Evolutionary conservation across 1,140 invertebrate genomes (phyloP), one percentile per base, ranked within the genome.

Genomic region (Papilio machaon): DNA sequence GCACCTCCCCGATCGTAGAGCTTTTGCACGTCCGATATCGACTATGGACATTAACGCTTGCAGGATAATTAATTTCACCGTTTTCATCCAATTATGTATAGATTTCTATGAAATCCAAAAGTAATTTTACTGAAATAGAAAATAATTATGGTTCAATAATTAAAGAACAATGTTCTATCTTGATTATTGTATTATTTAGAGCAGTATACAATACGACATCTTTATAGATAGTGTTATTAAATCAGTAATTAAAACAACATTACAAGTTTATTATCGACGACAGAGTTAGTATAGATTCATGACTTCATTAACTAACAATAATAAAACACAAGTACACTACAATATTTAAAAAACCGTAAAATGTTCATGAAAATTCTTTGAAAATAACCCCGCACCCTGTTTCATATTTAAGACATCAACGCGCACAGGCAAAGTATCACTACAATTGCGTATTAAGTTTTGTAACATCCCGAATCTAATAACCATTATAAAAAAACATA

Each of bases 341-440:
- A 52, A 47, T 46, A 13, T 23, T 73, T 73, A 1, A 10, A 54
- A 13, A 23, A 52, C 17, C 9, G 47, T 54, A 76, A 76, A 52
- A 49, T 46, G 5, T 47, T 47, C 23, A 2, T 74, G 49, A 30
- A 9, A 76, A 76, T 74, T 49, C 43, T 47, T 76, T 52, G 19
- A 54, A 52, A 3, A 19, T 23, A 17, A 52, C 19, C n/a, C 76
- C 17, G 17, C 5, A 43, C 30, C 70, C 73, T 84, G 84, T 83
- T 83, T 86, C 83, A 91, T 93, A 89, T 88, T 84, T 85, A 87
- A 93, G 91, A 93, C 90, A 88, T 93, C 89, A 92, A 93, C 91
- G 91, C 89, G 91, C 87, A 75, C 85, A 52, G 52, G 64, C 38
- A 74, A 30, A 30, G n/a, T 15, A 49, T 75, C 49, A 79, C 30